These are phyloP conservation scores for Syngnathus acus DNA, from an alignment of 2,797 vertebrate genomes.

Conservation along the genomic window DNA sequence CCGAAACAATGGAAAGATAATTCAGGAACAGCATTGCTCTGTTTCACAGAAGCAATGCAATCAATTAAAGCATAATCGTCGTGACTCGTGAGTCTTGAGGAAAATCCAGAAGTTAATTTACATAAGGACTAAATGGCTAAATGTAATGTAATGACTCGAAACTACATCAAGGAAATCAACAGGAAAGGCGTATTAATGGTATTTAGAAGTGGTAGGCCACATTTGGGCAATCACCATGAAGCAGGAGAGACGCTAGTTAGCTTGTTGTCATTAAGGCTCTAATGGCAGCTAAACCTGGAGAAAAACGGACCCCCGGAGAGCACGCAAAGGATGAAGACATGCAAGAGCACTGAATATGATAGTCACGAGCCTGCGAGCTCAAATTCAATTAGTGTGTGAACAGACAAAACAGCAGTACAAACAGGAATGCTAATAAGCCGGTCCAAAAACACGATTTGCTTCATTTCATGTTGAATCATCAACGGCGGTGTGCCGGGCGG, in stretches of 20 bases:
- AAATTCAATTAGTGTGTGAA: constrained; percentile 37
- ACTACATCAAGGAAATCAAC: constrained; percentile 46
- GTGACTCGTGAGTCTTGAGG: neutral
- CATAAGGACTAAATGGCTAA: constrained; percentile 17
- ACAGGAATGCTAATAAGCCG: constrained; percentile 36
- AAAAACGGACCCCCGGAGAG: constrained; percentile 35
- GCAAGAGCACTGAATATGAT: constrained; percentile 23
- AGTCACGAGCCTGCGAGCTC: constrained; percentile 46
- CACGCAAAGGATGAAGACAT: constrained; percentile 20
- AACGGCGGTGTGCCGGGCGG: constrained; percentile 20
- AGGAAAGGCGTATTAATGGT: constrained; percentile 16
- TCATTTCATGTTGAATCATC: constrained; percentile 45
- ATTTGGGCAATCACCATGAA: constrained; percentile 39
- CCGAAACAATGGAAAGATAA: neutral
- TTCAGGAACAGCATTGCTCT: neutral
- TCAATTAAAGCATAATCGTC: neutral
- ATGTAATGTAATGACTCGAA: constrained; percentile 39
- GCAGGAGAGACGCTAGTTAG: constrained; percentile 36
- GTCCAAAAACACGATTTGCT: constrained; percentile 29
- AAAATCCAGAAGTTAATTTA: constrained; percentile 13
- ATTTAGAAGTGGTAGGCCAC: constrained; percentile 1
- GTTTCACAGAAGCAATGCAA: constrained; percentile 1
- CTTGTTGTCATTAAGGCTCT: constrained; percentile 36
- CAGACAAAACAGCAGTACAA: constrained; percentile 6
- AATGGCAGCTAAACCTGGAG: constrained; percentile 41